A percentile compares a stretch with the other conserved stretches of the same genome.
phyloP scores from a whole-genome alignment of 92 coral and sea anemone species.

The Siderastrea siderea region DNA sequence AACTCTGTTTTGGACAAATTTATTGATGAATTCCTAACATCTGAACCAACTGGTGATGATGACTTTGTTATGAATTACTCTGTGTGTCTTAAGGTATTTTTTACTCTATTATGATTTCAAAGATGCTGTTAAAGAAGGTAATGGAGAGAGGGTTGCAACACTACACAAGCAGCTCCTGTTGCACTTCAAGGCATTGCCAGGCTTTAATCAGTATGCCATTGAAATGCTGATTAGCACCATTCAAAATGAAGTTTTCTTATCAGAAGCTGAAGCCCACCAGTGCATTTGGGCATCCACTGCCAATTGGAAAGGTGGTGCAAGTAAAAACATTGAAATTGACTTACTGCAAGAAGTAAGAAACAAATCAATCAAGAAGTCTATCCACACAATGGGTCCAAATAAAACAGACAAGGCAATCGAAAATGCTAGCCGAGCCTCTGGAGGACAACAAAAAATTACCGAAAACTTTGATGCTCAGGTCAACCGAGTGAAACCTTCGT shows the following conservation, averaged over 20 bases:
- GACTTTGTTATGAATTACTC: background rate
- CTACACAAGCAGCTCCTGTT: conserved; percentile 57
- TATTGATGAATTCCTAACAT: too few relatives aligned
- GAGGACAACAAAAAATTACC: conserved; percentile 45
- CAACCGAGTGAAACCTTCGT: background rate
- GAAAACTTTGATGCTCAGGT: conserved; percentile 55
- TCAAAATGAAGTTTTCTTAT: conserved; percentile 26
- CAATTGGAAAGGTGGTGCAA: conserved; percentile 64
- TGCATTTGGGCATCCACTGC: conserved; percentile 72
- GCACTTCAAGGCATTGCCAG: conserved; percentile 45
- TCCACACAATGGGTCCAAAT: conserved; percentile 64
- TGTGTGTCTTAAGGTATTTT: too few relatives aligned
- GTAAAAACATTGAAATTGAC: conserved; percentile 59
- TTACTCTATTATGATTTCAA: background rate
- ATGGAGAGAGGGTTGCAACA: conserved; percentile 52
- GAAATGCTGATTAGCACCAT: conserved; percentile 65
- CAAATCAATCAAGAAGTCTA: conserved; percentile 53
- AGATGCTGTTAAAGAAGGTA: conserved; percentile 58
- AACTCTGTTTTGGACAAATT: too few relatives aligned
- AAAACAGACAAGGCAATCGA: conserved; percentile 66
- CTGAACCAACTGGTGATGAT: background rate
- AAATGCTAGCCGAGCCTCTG: conserved; percentile 60
- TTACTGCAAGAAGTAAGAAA: conserved; percentile 35
- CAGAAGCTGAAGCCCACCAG: conserved; percentile 69
- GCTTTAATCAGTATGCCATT: conserved; percentile 54